Evolutionary conservation across 1,140 invertebrate species (phyloP).

Genomic region (Megalopta genalis): DNA sequence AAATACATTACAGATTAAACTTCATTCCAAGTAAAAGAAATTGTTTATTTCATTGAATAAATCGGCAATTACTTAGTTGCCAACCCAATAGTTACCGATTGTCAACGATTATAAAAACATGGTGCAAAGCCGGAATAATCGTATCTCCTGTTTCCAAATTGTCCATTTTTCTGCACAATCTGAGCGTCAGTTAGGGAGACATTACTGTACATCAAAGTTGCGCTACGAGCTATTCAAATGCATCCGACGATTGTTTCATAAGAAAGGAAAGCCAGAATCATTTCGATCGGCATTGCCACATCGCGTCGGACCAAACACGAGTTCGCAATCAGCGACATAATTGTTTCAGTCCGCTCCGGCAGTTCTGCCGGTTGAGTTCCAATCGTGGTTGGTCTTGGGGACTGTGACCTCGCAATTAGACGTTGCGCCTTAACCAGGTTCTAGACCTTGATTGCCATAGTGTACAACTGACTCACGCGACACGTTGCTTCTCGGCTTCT

Average conservation of each 20-base stretch:
- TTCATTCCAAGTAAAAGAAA: too few relatives aligned
- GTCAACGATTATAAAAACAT: too few relatives aligned
- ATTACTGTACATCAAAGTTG: too few relatives aligned
- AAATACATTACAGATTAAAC: too few relatives aligned
- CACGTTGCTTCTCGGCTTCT: constrained; percentile 5
- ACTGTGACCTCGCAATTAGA: constrained; percentile 47
- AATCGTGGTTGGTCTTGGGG: constrained; percentile 35
- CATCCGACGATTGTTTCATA: neutral
- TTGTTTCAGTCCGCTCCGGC: constrained; percentile 41
- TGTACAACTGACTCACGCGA: constrained; percentile 26
- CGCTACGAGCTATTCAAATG: constrained; percentile 32
- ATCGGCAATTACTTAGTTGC: too few relatives aligned
- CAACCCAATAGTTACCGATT: too few relatives aligned
- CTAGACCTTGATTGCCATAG: constrained; percentile 42
- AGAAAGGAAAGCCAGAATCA: constrained; percentile 15
- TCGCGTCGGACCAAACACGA: constrained; percentile 25
- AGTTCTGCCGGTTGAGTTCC: constrained; percentile 27
- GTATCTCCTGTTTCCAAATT: too few relatives aligned
- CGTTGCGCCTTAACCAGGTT: constrained; percentile 17
- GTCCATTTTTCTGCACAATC: too few relatives aligned
- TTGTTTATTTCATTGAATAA: too few relatives aligned
- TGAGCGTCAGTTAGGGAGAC: too few relatives aligned
- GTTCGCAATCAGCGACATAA: constrained; percentile 36
- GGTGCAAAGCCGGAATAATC: too few relatives aligned
- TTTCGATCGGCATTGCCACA: constrained; percentile 32